These are phyloP conservation scores for Mythimna vitellina DNA, from an alignment of 2,888 invertebrate species.

Conservation along the genomic window DNA sequence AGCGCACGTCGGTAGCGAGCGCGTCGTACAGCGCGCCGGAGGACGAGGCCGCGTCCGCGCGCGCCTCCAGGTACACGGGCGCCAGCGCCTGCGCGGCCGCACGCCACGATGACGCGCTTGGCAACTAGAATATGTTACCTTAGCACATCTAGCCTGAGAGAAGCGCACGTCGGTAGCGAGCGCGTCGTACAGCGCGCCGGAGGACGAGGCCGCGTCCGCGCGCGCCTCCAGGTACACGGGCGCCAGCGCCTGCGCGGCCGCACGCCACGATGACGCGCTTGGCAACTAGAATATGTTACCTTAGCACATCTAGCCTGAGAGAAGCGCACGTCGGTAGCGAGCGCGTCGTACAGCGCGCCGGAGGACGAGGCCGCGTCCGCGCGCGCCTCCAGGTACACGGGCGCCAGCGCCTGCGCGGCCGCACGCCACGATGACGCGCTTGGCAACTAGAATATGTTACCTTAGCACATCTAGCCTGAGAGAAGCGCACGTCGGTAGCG, in stretches of 20 bases:
- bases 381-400: constrained; percentile 7
- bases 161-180: constrained; percentile 94
- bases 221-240: constrained; percentile 8
- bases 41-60: constrained; percentile 58
- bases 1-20: constrained; percentile 94
- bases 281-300: constrained; percentile 90
- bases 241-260: constrained; percentile 90
- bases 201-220: constrained; percentile 59
- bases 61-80: constrained; percentile 3
- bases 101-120: constrained; percentile 93
- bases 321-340: constrained; percentile 94
- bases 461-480: constrained; percentile 94
- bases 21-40: constrained; percentile 86
- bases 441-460: constrained; percentile 90
- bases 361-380: constrained; percentile 61
- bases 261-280: constrained; percentile 92
- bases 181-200: constrained; percentile 86
- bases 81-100: constrained; percentile 91
- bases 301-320: constrained; percentile 94
- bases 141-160: constrained; percentile 94
- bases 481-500: constrained; percentile 94
- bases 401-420: constrained; percentile 90
- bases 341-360: constrained; percentile 86
- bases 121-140: constrained; percentile 86
- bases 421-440: constrained; percentile 93